phyloP scores from a whole-genome alignment of 2,888 invertebrate genomes.

The Raillietiella orientalis region DNA sequence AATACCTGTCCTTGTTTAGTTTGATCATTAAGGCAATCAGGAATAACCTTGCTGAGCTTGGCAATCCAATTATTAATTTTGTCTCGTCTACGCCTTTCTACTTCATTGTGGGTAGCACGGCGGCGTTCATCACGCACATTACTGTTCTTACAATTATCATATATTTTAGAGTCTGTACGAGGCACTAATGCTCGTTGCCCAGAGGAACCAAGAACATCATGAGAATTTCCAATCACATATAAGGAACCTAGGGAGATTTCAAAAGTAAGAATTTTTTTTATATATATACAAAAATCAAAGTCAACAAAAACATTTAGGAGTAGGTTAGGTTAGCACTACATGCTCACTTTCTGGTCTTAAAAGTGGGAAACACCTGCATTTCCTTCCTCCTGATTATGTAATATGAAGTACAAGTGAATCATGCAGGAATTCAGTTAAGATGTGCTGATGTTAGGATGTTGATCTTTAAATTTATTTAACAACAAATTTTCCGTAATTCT shows the following conservation, averaged over 20 bases:
- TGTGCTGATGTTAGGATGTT: no score
- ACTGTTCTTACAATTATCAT: slow-evolving; percentile 8
- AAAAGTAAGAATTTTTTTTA: slow-evolving; percentile 6
- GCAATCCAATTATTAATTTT: slow-evolving; percentile 94
- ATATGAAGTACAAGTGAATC: no score
- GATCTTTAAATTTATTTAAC: no score
- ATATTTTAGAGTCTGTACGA: slow-evolving; percentile 7
- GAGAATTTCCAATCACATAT: slow-evolving; percentile 48
- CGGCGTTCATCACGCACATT: slow-evolving; percentile 44
- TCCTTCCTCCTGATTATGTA: no score
- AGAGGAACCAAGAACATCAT: slow-evolving; percentile 32
- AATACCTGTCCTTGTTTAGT: slow-evolving; percentile 23
- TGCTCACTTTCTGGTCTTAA: no score
- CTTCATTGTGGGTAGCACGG: slow-evolving; percentile 78
- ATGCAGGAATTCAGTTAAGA: no score
- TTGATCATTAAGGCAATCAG: slow-evolving; percentile 24
- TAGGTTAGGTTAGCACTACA: no score
- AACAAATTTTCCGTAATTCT: no score
- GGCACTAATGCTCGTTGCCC: slow-evolving; percentile 24
- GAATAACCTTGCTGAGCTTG: slow-evolving; percentile 62
- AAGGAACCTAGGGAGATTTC: slow-evolving; percentile 23
- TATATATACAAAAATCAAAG: slow-evolving; percentile 7
- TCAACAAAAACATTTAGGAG: no score
- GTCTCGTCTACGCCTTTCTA: slow-evolving; percentile 64
- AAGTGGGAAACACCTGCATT: no score